Base-by-base conservation (phyloP, 2,113 vertebrate genomes). In the Gallinago jamesoni region DNA sequence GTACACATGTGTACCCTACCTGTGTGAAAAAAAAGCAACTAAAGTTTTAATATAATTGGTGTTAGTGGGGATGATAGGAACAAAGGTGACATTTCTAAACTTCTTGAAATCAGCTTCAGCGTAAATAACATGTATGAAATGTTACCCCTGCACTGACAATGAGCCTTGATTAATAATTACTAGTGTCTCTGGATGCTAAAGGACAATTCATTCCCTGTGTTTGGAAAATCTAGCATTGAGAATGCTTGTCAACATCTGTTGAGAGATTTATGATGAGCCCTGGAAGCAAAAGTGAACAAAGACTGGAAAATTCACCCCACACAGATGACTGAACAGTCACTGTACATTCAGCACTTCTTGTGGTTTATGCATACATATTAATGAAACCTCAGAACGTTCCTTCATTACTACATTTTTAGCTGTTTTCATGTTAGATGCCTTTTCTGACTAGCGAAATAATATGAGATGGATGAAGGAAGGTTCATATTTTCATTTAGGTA, bases 131-230 rank as follows among this genome's bases (percentile, higher is more conserved):
- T 30, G 19, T 66, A 68, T 81, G 23, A 86, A 90, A 92, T 64
- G 28, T 82, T 92, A 84, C 28, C 23, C 50, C 53, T 72, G 37
- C 59, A 35, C 18, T 83, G 84, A 93, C 88, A 93, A 48, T 85
- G 35, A 87, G 17, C 30, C 48, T 84, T 22, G 45, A 84, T 94
- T 95, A 96, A 96, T 95, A 75, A 91, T 92, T 95, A 95, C 88
- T 89, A 78, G 11, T 87, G 57, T 81, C 76, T 95, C 23, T 92
- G 52, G 35, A 83, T 75, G 30, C 12, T 70, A 55, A 92, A 95
- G 83, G 79, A 80, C 75, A 50, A 57, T 73, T 85, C 12, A 47
- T 77, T 91, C 69, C 62, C 30, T 28, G n/a, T 68, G 30, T 43
- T 78, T 67, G 60, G 37, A 72, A 67, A 93, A 85, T 57, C 57